Evolutionary conservation across 2,113 vertebrate species (phyloP).

Genomic region (Noctilio leporinus): DNA sequence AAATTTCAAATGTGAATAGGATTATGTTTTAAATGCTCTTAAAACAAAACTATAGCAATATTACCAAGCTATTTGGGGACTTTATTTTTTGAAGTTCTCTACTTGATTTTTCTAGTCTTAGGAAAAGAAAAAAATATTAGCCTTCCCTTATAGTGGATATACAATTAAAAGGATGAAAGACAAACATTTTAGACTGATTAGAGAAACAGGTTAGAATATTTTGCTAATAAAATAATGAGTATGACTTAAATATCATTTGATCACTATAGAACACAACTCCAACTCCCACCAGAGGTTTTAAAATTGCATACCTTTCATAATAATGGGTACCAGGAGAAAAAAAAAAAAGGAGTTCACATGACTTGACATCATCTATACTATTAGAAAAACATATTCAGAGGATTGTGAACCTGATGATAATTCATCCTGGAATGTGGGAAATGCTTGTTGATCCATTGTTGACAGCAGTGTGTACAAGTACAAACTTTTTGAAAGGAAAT

Average conservation of each 20-base stretch:
- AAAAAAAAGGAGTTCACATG: background rate
- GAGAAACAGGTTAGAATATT: conserved; percentile 9
- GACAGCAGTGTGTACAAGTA: background rate
- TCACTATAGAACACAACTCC: background rate
- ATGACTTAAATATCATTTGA: conserved; percentile 27
- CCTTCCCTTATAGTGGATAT: background rate
- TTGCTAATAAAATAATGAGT: background rate
- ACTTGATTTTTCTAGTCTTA: background rate
- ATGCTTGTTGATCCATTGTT: background rate
- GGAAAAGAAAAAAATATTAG: background rate
- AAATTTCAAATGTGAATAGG: background rate
- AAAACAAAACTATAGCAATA: background rate
- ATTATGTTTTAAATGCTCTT: background rate
- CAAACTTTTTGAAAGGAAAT: background rate
- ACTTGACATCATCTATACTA: background rate
- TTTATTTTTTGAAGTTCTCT: background rate
- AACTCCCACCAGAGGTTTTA: background rate
- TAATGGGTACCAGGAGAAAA: background rate
- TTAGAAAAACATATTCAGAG: background rate
- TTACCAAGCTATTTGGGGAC: background rate
- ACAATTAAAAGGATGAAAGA: background rate
- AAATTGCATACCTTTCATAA: background rate
- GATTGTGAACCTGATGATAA: background rate
- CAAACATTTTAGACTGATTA: background rate
- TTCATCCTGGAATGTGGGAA: background rate